A percentile compares a stretch with the other conserved stretches of the same genome.
phyloP scores from a whole-genome alignment of 2,888 invertebrate species.

The Thelaira solivaga region DNA sequence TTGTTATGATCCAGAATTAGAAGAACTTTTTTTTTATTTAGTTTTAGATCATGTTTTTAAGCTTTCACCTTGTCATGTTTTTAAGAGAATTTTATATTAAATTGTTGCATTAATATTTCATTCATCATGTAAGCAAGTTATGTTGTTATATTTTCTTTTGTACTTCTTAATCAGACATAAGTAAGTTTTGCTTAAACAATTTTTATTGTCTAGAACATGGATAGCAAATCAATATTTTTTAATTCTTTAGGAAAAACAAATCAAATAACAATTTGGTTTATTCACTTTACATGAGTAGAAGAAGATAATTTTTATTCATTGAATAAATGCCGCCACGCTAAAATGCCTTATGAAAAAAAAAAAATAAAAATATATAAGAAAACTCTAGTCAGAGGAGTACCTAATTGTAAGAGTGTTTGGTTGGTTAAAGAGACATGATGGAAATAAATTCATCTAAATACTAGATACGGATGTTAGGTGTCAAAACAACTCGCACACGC shows the following conservation, averaged over 20 bases:
- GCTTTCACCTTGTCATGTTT: neutral
- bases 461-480: constrained; percentile 62
- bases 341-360: too few relatives aligned
- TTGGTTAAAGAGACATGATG: neutral
- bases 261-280: neutral
- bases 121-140: constrained; percentile 27
- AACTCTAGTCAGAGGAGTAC: neutral
- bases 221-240: constrained; percentile 34
- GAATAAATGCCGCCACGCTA: constrained; percentile 37
- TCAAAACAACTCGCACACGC: constrained; percentile 64
- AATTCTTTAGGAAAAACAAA: constrained; percentile 11
- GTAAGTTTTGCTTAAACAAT: too few relatives aligned
- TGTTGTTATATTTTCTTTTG: neutral
- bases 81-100: neutral
- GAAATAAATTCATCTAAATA: constrained; percentile 9
- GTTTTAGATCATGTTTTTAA: neutral
- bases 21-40: too few relatives aligned
- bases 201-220: neutral
- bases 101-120: constrained; percentile 36
- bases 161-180: neutral
- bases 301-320: constrained; percentile 11
- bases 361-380: constrained; percentile 3
- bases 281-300: constrained; percentile 18
- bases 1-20: too few relatives aligned
- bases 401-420: neutral